Percentiles rank a stretch among this genome's conserved stretches.
Evolutionary conservation across 2,888 invertebrate genomes (phyloP).

Genomic region (Athalia circularis): DNA sequence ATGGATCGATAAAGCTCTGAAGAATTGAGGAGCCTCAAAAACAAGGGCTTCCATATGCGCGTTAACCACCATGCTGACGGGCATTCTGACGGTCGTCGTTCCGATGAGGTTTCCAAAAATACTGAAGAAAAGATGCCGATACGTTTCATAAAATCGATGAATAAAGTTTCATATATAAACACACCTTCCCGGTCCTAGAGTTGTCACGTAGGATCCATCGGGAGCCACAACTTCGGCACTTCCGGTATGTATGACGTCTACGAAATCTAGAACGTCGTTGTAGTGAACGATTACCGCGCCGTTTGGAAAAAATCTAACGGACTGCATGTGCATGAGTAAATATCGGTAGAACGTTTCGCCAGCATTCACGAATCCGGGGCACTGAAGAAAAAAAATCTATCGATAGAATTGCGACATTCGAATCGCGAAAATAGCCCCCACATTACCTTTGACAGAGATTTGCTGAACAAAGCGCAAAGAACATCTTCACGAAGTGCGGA

Average conservation of each 20-base stretch:
- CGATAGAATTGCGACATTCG: background rate
- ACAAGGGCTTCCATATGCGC: constrained; percentile 19
- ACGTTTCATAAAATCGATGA: too few species aligned
- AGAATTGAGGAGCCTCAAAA: constrained; percentile 15
- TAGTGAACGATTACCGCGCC: constrained; percentile 24
- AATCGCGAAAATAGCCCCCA: background rate
- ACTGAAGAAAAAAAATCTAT: background rate
- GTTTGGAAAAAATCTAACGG: constrained; percentile 20
- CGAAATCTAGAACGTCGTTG: constrained; percentile 20
- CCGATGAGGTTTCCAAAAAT: constrained; percentile 26
- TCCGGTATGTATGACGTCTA: constrained; percentile 13
- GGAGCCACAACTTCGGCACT: constrained; percentile 28
- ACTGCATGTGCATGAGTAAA: constrained; percentile 21
- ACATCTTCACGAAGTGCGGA: constrained; percentile 54
- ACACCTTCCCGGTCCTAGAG: constrained; percentile 33
- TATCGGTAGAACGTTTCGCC: constrained; percentile 32
- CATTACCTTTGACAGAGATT: constrained; percentile 21
- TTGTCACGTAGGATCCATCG: constrained; percentile 19
- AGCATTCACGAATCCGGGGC: constrained; percentile 14
- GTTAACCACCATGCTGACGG: constrained; percentile 23
- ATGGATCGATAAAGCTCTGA: constrained; percentile 17
- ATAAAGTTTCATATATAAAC: too few species aligned
- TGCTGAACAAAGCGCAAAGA: constrained; percentile 53
- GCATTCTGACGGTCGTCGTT: constrained; percentile 17
- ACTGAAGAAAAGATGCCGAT: background rate